These are phyloP conservation scores for Sternarchorhynchus goeldii DNA, from an alignment of 2,797 vertebrate species.

Conservation along the genomic window DNA sequence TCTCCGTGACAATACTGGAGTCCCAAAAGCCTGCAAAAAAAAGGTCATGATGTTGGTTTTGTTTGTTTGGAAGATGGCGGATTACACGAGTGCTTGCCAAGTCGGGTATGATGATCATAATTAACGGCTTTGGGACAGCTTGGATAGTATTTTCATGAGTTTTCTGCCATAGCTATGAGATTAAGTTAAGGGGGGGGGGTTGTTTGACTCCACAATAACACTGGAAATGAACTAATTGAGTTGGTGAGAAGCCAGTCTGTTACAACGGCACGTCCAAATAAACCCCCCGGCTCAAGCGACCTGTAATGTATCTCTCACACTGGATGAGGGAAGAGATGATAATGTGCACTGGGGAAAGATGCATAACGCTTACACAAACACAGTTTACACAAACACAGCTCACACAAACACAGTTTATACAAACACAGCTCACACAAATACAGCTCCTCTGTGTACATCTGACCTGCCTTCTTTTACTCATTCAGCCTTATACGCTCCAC, in stretches of 20 bases:
- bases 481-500: no score
- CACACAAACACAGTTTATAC: no score
- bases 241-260: slow-evolving; percentile 53
- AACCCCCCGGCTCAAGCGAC: neutral
- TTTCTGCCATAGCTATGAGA: slow-evolving; percentile 59
- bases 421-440: no score
- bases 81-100: slow-evolving; percentile 63
- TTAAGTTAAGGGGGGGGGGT: slow-evolving; percentile 55
- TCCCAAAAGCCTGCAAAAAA: slow-evolving; percentile 59
- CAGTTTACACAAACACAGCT: no score
- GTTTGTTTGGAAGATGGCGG: slow-evolving; percentile 65
- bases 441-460: no score
- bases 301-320: slow-evolving; percentile 10
- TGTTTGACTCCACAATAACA: slow-evolving; percentile 48
- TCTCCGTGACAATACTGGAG: neutral
- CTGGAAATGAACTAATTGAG: slow-evolving; percentile 55
- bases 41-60: slow-evolving; percentile 64
- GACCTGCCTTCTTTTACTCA: no score
- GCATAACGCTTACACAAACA: no score
- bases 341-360: no score
- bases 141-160: slow-evolving; percentile 55
- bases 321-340: slow-evolving; percentile 8
- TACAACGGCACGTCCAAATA: slow-evolving; percentile 13
- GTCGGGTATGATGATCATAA: slow-evolving; percentile 64
- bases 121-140: slow-evolving; percentile 66